Evolutionary conservation across 2,113 vertebrate species (phyloP).

Genomic region (Pelobates fuscus): DNA sequence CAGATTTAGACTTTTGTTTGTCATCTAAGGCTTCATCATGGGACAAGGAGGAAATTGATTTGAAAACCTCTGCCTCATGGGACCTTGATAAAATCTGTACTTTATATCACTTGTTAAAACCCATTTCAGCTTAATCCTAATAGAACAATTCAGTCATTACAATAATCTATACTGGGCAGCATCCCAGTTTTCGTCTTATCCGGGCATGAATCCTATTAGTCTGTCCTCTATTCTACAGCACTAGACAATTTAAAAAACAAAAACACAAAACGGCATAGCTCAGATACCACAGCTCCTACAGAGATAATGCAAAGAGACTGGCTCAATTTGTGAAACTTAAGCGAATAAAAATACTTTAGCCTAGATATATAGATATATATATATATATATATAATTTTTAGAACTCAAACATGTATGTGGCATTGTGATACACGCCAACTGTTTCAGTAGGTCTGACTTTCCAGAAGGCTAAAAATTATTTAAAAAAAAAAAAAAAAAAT

Average conservation of each 20-base stretch:
- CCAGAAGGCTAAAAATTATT: too few species aligned
- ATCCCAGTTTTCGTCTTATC: constrained; percentile 10
- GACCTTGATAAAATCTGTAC: not conserved
- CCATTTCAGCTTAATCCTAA: constrained; percentile 28
- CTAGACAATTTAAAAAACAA: not conserved
- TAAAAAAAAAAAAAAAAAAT: too few species aligned
- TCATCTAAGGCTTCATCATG: not conserved
- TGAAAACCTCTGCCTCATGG: not conserved
- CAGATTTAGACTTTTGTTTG: too few species aligned
- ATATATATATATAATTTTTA: too few species aligned
- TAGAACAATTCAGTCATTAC: not conserved
- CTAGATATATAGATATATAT: too few species aligned
- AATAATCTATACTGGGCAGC: constrained; percentile 21
- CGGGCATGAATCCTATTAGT: constrained; percentile 16
- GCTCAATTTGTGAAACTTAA: too few species aligned
- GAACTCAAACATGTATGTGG: too few species aligned
- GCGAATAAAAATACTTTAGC: too few species aligned
- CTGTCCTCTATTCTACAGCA: constrained; percentile 9
- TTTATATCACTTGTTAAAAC: constrained; percentile 22
- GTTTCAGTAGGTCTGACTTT: too few species aligned
- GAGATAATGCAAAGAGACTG: too few species aligned
- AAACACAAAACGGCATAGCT: not conserved
- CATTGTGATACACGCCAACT: too few species aligned
- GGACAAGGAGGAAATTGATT: constrained; percentile 7
- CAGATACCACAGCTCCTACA: too few species aligned